Evolutionary conservation across 2,888 invertebrate genomes (phyloP).

Genomic region (Priocnemis perturbator): DNA sequence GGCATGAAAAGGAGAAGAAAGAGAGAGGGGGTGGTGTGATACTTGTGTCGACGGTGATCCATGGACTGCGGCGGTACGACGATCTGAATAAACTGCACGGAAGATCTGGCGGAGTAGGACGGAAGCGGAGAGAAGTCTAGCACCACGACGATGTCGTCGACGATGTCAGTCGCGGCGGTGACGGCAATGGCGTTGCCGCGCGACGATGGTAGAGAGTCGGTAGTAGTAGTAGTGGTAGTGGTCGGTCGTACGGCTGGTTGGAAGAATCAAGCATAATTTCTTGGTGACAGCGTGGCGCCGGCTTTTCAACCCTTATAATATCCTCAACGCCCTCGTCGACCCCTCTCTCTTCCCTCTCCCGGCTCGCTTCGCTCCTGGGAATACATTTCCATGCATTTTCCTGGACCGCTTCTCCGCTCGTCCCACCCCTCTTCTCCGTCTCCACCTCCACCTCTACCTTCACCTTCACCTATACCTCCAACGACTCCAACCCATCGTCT

Average conservation of each 20-base stretch:
- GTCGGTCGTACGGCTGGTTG: constrained; percentile 32
- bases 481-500: not conserved
- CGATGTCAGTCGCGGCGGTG: too few relatives aligned
- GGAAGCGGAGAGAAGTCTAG: constrained; percentile 10
- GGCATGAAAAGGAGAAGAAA: not conserved
- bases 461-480: constrained; percentile 9
- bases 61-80: constrained; percentile 35
- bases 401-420: constrained; percentile 57
- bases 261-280: constrained; percentile 70
- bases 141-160: constrained; percentile 2
- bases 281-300: constrained; percentile 70
- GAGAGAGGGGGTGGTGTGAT: not conserved
- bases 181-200: constrained; percentile 14
- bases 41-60: too few relatives aligned
- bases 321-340: constrained; percentile 62
- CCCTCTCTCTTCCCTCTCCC: constrained; percentile 20
- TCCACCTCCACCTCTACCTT: constrained; percentile 32
- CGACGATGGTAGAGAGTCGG: constrained; percentile 6
- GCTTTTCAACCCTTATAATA: constrained; percentile 74
- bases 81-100: constrained; percentile 64
- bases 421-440: constrained; percentile 26
- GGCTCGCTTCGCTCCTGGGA: constrained; percentile 52
- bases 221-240: constrained; percentile 28
- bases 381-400: constrained; percentile 75
- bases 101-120: constrained; percentile 26